A percentile compares a stretch with the other conserved stretches of the same genome.
phyloP scores from a whole-genome alignment of 2,888 invertebrate genomes.

The Magallana nippona region DNA sequence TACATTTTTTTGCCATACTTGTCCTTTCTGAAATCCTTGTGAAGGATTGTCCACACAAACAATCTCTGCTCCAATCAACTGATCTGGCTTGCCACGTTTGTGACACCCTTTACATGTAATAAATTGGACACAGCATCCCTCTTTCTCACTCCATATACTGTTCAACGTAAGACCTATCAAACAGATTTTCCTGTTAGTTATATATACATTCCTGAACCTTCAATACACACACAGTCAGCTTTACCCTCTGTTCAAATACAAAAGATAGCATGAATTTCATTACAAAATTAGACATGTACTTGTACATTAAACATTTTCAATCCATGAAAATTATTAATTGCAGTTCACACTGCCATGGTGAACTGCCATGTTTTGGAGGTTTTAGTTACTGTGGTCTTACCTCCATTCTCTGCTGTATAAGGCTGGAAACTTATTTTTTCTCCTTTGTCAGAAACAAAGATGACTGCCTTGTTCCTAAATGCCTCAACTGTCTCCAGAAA shows the following conservation, averaged over 20 bases:
- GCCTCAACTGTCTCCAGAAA: slow-evolving; percentile 44
- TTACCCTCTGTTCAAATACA: no score
- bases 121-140: slow-evolving; percentile 49
- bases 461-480: slow-evolving; percentile 38
- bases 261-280: no score
- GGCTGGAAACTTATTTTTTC: neutral
- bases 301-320: no score
- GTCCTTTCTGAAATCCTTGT: slow-evolving; percentile 22
- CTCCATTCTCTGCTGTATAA: slow-evolving; percentile 26
- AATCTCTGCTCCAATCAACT: slow-evolving; percentile 6
- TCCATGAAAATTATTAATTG: no score
- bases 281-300: no score
- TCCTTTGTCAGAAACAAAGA: slow-evolving; percentile 8
- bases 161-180: slow-evolving; percentile 49
- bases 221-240: no score
- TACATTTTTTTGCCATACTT: slow-evolving; percentile 1
- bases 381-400: slow-evolving; percentile 24
- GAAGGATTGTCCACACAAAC: neutral
- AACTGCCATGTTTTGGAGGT: no score
- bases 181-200: neutral
- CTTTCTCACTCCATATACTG: slow-evolving; percentile 46
- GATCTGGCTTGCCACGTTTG: neutral
- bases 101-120: slow-evolving; percentile 47
- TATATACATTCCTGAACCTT: no score
- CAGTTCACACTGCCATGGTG: no score